Percentiles rank a stretch among this genome's conserved stretches.
phyloP scores from a whole-genome alignment of 2,888 invertebrate genomes.

The Dendrolimus houi region DNA sequence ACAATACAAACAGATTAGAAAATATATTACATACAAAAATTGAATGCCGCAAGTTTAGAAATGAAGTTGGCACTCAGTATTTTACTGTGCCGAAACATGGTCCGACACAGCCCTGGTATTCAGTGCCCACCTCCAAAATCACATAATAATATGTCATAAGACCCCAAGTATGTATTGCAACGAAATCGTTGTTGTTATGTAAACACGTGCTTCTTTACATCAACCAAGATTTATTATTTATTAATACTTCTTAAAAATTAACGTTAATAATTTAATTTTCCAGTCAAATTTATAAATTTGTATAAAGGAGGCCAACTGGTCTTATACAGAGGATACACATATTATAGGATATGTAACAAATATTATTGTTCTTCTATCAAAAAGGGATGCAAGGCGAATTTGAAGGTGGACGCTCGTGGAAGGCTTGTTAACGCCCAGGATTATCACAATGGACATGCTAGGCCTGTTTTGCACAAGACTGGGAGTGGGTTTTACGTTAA shows the following conservation, averaged over 20 bases:
- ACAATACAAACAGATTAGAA: no score
- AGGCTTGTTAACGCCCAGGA: neutral
- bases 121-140: no score
- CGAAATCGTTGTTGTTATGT: no score
- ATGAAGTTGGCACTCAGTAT: no score
- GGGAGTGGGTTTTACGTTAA: neutral
- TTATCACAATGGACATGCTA: neutral
- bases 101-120: no score
- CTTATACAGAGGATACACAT: constrained; percentile 1
- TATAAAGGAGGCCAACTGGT: constrained; percentile 2
- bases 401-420: neutral
- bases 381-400: neutral
- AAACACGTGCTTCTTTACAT: no score
- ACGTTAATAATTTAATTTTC: neutral
- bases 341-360: constrained; percentile 1
- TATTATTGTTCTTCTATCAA: neutral
- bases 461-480: neutral
- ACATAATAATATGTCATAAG: no score
- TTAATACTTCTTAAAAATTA: neutral
- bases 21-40: no score
- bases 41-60: no score
- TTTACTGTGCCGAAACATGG: no score
- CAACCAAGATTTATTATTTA: no score
- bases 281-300: constrained; percentile 1
- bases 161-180: no score